A percentile compares a stretch with the other conserved stretches of the same genome.
Conservation (phyloP, 1,140 invertebrate genomes). For the Bemisia tabaci region DNA sequence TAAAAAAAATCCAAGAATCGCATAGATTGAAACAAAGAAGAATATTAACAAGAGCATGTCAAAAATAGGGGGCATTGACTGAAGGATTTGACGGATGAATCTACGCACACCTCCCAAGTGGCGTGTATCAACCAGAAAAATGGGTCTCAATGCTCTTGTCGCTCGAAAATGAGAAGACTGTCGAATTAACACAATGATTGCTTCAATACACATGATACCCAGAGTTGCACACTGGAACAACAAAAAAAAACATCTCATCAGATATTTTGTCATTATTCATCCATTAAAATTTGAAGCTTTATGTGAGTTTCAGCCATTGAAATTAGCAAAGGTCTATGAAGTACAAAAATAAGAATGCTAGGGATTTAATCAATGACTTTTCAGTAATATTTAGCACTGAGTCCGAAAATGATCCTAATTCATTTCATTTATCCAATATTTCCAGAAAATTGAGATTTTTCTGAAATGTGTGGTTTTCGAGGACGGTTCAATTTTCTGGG, state of each 20-base stretch:
- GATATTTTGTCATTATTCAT: not conserved
- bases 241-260: slow-evolving; percentile 4
- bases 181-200: slow-evolving; percentile 61
- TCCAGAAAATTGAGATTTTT: too few relatives aligned
- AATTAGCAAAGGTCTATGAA: too few relatives aligned
- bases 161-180: slow-evolving; percentile 78
- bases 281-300: not conserved
- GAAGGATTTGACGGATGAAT: slow-evolving; percentile 61
- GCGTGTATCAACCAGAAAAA: slow-evolving; percentile 77
- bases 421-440: too few relatives aligned
- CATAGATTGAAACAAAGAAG: slow-evolving; percentile 76
- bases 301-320: too few relatives aligned
- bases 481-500: too few relatives aligned
- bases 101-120: slow-evolving; percentile 60
- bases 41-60: slow-evolving; percentile 75
- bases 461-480: too few relatives aligned
- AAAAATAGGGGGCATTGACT: slow-evolving; percentile 74
- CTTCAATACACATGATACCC: slow-evolving; percentile 72
- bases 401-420: too few relatives aligned
- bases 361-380: too few relatives aligned
- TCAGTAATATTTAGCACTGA: too few relatives aligned
- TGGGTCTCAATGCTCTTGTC: slow-evolving; percentile 71
- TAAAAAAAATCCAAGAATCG: slow-evolving; percentile 67
- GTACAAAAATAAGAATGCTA: too few relatives aligned
- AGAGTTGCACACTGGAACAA: slow-evolving; percentile 54